Percentiles rank a stretch among this genome's conserved stretches.
phyloP scores from a whole-genome alignment of 2,888 invertebrate genomes.

The Nyleta sp. region DNA sequence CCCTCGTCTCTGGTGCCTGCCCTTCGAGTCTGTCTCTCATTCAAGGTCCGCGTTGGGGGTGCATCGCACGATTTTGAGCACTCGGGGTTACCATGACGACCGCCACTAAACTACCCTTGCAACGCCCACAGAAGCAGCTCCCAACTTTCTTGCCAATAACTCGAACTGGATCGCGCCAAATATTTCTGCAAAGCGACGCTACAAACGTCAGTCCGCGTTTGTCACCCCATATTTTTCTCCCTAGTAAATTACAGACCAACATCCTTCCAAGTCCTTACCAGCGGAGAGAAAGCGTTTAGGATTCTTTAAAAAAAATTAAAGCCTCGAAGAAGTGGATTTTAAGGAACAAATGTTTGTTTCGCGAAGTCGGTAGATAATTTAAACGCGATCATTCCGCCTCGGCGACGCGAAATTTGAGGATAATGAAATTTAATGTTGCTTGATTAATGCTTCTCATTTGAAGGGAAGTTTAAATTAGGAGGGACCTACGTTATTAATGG shows the following conservation, averaged over 20 bases:
- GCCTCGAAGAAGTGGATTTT: not conserved
- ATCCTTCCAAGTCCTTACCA: constrained; percentile 3
- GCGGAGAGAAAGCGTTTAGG: constrained; percentile 5
- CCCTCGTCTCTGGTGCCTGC: constrained; percentile 73
- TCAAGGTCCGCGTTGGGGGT: constrained; percentile 81
- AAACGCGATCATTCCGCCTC: too few species aligned
- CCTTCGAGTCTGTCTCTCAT: constrained; percentile 79
- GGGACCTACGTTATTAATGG: not conserved
- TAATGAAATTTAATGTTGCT: not conserved
- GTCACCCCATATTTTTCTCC: constrained; percentile 51
- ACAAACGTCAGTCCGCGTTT: constrained; percentile 56
- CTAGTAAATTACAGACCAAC: constrained; percentile 37
- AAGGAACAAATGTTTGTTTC: too few species aligned
- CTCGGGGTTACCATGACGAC: constrained; percentile 82
- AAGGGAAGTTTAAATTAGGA: not conserved
- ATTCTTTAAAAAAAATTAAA: constrained; percentile 19
- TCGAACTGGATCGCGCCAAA: constrained; percentile 58
- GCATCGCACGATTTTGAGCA: constrained; percentile 77
- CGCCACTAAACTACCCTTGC: constrained; percentile 82
- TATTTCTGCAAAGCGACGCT: constrained; percentile 58
- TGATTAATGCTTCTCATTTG: not conserved
- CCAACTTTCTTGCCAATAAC: constrained; percentile 76
- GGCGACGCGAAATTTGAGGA: too few species aligned
- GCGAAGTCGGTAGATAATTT: too few species aligned
- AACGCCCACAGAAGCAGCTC: constrained; percentile 76